These are phyloP conservation scores for Rallus crepitans DNA, from an alignment of 2,797 vertebrate genomes.

Conservation along the genomic window DNA sequence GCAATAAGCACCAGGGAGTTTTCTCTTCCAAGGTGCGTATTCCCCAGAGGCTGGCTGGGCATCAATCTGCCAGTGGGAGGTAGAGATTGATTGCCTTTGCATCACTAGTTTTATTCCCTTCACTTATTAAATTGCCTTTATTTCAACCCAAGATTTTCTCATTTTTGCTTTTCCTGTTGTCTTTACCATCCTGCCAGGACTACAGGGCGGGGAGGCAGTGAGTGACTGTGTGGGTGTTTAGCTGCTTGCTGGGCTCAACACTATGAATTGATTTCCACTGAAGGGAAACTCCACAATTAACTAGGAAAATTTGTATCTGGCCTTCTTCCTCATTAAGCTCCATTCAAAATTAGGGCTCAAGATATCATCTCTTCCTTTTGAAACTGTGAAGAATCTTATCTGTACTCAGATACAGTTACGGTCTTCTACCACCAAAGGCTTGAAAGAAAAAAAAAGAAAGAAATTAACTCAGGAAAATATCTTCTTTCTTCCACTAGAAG, in stretches of 20 bases:
- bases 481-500: not conserved
- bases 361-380: not conserved
- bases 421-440: not conserved
- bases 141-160: not conserved
- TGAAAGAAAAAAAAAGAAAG: not conserved
- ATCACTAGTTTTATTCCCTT: not conserved
- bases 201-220: not conserved
- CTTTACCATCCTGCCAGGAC: not conserved
- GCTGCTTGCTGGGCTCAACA: not conserved
- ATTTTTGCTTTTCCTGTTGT: not conserved
- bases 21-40: not conserved
- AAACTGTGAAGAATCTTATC: not conserved
- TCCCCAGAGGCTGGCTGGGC: not conserved
- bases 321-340: not conserved
- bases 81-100: not conserved
- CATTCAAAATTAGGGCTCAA: not conserved
- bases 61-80: not conserved
- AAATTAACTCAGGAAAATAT: not conserved
- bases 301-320: not conserved
- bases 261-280: not conserved
- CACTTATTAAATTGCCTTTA: not conserved
- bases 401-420: not conserved
- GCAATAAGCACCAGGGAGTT: not conserved
- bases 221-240: not conserved
- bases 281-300: not conserved